Evolutionary conservation across 2,113 vertebrate species (phyloP).

Genomic region (Gallinago paraguaiae): DNA sequence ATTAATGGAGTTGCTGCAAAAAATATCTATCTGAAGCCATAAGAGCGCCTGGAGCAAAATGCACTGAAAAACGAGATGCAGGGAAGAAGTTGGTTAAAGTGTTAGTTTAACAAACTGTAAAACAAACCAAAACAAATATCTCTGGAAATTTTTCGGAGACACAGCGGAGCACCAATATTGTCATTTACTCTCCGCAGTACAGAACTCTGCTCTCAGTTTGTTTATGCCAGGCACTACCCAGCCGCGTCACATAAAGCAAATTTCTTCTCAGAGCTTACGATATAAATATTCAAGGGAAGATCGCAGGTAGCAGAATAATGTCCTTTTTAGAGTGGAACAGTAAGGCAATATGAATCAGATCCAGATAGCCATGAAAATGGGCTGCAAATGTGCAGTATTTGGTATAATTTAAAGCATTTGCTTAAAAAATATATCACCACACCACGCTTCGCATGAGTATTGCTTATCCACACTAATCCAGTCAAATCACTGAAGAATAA

Average conservation of each 20-base stretch:
- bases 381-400: not conserved
- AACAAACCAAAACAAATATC: not conserved
- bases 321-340: not conserved
- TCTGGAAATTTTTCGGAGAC: not conserved
- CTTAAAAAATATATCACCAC: not conserved
- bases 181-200: not conserved
- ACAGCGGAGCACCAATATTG: rapidly evolving
- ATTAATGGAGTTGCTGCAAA: not conserved
- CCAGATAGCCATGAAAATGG: not conserved
- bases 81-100: not conserved
- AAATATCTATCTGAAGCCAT: not conserved
- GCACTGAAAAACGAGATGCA: rapidly evolving
- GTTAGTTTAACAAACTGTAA: not conserved
- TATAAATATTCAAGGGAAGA: conserved; percentile 24
- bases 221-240: not conserved
- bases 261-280: not conserved
- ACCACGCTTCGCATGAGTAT: not conserved
- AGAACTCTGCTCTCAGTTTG: not conserved
- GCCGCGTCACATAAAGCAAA: not conserved
- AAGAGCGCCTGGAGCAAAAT: not conserved
- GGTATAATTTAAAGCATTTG: not conserved
- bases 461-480: not conserved
- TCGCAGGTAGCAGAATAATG: conserved; percentile 19
- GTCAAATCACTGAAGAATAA: not conserved
- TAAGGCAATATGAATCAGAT: not conserved